phyloP scores from a whole-genome alignment of 2,113 vertebrate genomes.

The Lonchura striata region DNA sequence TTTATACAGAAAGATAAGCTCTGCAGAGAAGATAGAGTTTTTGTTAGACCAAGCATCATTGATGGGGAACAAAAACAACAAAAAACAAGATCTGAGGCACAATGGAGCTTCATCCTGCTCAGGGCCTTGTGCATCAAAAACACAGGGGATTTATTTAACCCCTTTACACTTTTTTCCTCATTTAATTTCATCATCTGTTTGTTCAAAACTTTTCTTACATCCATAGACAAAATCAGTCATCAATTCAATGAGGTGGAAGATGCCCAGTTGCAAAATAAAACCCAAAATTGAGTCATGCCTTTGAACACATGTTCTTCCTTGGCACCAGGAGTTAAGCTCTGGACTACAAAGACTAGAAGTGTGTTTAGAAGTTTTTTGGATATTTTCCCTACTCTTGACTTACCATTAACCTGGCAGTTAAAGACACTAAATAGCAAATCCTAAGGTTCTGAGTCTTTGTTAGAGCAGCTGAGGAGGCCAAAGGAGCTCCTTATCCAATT shows the following conservation, averaged over 20 bases:
- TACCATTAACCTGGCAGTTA: not conserved
- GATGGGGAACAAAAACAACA: accelerated
- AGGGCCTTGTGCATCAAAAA: not conserved
- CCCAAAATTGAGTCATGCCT: accelerated
- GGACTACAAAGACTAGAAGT: accelerated
- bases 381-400: not conserved
- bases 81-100: not conserved
- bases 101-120: not conserved
- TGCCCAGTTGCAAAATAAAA: not conserved
- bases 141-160: accelerated
- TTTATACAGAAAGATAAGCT: not conserved
- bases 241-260: not conserved
- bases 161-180: not conserved
- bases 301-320: not conserved
- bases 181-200: not conserved
- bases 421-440: accelerated
- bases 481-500: not conserved
- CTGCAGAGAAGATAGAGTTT: not conserved
- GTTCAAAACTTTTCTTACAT: not conserved
- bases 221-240: not conserved
- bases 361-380: not conserved
- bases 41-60: not conserved
- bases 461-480: not conserved
- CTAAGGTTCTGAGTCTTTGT: not conserved
- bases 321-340: not conserved